These are phyloP conservation scores for Lepilemur septentrionalis DNA, from an alignment of 2,797 vertebrate species.

Conservation along the genomic window DNA sequence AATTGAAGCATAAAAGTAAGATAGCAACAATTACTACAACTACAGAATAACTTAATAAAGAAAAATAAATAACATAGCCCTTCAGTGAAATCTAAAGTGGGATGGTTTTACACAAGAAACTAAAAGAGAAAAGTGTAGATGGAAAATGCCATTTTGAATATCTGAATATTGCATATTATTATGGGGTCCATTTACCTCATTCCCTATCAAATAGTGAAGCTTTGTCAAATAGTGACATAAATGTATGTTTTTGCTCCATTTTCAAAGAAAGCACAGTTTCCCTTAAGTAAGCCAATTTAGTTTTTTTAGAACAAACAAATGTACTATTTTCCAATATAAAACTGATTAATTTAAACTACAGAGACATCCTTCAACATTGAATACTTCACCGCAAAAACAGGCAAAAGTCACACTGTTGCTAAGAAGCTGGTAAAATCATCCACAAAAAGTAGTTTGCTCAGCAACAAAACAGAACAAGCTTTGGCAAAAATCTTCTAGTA, in stretches of 20 bases:
- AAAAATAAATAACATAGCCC: background rate
- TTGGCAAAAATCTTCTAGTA: background rate
- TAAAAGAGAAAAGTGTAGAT: background rate
- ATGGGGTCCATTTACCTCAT: background rate
- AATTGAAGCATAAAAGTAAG: background rate
- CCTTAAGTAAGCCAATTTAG: background rate
- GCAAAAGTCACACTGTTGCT: background rate
- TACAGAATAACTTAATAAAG: background rate
- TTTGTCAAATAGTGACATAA: background rate
- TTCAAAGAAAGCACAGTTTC: background rate
- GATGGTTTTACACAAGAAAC: background rate
- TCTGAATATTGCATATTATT: background rate
- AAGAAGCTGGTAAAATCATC: background rate
- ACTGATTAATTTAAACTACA: background rate
- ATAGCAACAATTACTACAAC: background rate
- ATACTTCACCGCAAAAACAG: background rate
- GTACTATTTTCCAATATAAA: background rate
- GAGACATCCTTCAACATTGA: background rate
- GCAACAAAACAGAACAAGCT: background rate
- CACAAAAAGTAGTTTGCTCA: background rate
- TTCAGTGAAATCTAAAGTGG: background rate
- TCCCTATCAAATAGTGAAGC: background rate
- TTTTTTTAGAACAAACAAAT: background rate
- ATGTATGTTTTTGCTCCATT: background rate
- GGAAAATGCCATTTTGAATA: background rate